phyloP scores from a whole-genome alignment of 2,797 vertebrate species.

The Sorex maritimensis region DNA sequence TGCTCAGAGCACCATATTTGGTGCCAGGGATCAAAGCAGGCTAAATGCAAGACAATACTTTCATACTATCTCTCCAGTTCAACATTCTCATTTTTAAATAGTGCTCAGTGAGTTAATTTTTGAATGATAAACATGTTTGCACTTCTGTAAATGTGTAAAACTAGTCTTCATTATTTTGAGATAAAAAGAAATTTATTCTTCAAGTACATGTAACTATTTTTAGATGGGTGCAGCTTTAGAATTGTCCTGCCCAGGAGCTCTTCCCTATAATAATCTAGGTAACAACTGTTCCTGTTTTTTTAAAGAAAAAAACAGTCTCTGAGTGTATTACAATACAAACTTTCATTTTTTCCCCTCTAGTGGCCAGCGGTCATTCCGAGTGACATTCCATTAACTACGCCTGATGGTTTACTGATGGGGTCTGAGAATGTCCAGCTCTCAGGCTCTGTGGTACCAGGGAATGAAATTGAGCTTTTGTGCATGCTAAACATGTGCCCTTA shows the following conservation, averaged over 20 bases:
- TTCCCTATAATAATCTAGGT: neutral
- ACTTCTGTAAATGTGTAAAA: neutral
- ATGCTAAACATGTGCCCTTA: too few relatives aligned
- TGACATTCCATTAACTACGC: too few relatives aligned
- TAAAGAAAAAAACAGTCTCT: neutral
- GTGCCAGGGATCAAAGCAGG: too few relatives aligned
- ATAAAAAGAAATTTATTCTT: neutral
- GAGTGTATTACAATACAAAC: neutral
- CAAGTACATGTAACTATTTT: neutral
- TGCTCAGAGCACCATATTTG: too few relatives aligned
- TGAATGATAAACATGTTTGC: neutral
- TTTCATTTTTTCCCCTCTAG: neutral
- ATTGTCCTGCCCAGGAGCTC: neutral
- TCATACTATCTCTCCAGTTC: too few relatives aligned
- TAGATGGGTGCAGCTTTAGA: neutral
- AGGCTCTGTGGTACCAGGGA: too few relatives aligned
- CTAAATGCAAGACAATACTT: too few relatives aligned
- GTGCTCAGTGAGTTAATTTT: neutral
- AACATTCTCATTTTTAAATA: neutral
- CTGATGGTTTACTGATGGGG: too few relatives aligned
- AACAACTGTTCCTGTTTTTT: neutral
- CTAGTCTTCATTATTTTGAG: neutral
- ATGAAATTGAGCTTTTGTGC: too few relatives aligned
- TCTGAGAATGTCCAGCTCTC: too few relatives aligned
- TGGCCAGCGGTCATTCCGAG: too few relatives aligned